Evolutionary conservation across 35 echinoderm and acorn worm genomes (phyloP).

Genomic region (Stichopus chloronotus): DNA sequence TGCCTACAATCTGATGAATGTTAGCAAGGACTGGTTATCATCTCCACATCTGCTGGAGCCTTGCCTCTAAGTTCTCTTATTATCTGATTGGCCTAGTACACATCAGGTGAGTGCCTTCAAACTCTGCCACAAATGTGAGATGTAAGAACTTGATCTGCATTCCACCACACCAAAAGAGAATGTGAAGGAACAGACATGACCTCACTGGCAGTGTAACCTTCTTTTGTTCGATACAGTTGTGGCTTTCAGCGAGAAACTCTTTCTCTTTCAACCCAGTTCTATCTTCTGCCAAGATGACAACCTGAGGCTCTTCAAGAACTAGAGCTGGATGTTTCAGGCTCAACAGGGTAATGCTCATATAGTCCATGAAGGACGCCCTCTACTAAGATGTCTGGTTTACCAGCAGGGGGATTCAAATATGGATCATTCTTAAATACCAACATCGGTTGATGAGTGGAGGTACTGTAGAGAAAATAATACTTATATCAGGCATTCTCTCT

Average conservation of each 20-base stretch:
- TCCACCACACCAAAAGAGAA: no score
- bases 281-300: not conserved
- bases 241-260: not conserved
- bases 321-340: conserved; percentile 54
- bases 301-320: conserved; percentile 25
- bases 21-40: no score
- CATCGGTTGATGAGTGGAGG: conserved; percentile 50
- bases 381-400: conserved; percentile 45
- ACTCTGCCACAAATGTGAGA: no score
- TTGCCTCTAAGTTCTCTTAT: no score
- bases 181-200: no score
- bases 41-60: no score
- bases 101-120: no score
- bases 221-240: no score
- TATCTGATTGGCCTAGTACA: no score
- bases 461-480: conserved; percentile 16
- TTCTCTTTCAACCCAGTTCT: not conserved
- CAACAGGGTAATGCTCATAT: conserved; percentile 33
- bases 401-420: conserved; percentile 19
- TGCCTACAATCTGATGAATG: no score
- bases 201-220: no score
- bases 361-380: conserved; percentile 65
- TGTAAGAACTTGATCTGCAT: no score
- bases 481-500: not conserved
- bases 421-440: conserved; percentile 47